phyloP scores from a whole-genome alignment of 2,797 vertebrate genomes.

The Myotis myotis region DNA sequence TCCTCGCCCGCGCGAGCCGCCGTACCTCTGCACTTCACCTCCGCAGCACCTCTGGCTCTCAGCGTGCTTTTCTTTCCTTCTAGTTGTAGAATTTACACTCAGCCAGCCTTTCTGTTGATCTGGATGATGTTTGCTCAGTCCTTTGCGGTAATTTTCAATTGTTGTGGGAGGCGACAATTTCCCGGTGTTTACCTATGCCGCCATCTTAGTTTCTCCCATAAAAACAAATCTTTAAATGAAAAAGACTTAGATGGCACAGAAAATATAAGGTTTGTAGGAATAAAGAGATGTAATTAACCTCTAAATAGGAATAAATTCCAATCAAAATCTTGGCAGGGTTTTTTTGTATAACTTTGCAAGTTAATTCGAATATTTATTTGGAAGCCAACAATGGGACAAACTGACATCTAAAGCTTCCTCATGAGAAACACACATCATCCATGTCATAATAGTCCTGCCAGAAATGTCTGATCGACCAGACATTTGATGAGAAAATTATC shows the following conservation, averaged over 20 bases:
- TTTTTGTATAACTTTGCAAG: background rate
- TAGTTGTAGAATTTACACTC: too few relatives aligned
- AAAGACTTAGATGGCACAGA: background rate
- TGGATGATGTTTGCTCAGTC: too few relatives aligned
- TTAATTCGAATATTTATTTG: background rate
- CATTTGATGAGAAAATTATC: background rate
- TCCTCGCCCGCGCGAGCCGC: too few relatives aligned
- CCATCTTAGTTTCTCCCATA: too few relatives aligned
- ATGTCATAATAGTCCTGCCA: background rate
- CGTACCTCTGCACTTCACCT: too few relatives aligned
- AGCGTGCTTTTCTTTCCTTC: too few relatives aligned
- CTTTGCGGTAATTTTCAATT: too few relatives aligned
- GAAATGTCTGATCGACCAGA: background rate
- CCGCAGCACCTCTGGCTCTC: too few relatives aligned
- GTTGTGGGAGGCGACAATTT: too few relatives aligned
- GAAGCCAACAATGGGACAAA: background rate
- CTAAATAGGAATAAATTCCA: background rate
- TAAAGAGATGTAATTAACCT: background rate
- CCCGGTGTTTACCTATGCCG: too few relatives aligned
- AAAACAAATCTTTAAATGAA: conserved; percentile 30
- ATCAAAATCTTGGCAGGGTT: conserved; percentile 6
- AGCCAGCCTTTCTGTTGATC: too few relatives aligned
- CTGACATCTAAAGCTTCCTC: background rate
- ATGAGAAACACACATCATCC: background rate
- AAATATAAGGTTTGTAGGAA: background rate